These are phyloP conservation scores for Synergus laeviventris DNA, from an alignment of 2,888 invertebrate genomes.

Conservation along the genomic window DNA sequence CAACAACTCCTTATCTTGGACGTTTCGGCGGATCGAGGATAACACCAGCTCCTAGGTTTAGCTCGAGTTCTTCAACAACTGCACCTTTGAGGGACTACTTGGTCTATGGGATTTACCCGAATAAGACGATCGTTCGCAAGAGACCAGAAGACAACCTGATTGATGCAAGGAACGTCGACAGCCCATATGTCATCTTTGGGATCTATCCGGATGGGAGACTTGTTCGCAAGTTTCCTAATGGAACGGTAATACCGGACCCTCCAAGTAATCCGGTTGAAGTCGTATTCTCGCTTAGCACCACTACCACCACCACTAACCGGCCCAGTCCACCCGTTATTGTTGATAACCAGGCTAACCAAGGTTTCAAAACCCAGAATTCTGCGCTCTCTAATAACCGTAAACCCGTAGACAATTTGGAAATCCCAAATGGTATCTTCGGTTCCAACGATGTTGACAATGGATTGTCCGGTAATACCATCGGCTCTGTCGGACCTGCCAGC, in stretches of 20 bases:
- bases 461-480: slow-evolving; percentile 70
- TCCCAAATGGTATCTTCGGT: slow-evolving; percentile 63
- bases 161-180: slow-evolving; percentile 83
- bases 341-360: slow-evolving; percentile 68
- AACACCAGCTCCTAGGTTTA: slow-evolving; percentile 69
- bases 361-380: slow-evolving; percentile 65
- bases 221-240: slow-evolving; percentile 88
- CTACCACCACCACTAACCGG: slow-evolving; percentile 72
- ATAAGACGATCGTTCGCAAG: slow-evolving; percentile 88
- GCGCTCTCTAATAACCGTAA: slow-evolving; percentile 67
- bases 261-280: slow-evolving; percentile 73
- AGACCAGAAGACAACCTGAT: slow-evolving; percentile 82
- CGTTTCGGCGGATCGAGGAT: slow-evolving; percentile 66
- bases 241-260: slow-evolving; percentile 85
- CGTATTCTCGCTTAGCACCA: slow-evolving; percentile 73
- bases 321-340: slow-evolving; percentile 59
- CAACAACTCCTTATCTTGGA: slow-evolving; percentile 60
- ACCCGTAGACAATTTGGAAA: slow-evolving; percentile 62
- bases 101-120: slow-evolving; percentile 86
- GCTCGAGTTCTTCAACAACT: slow-evolving; percentile 64
- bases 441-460: slow-evolving; percentile 69
- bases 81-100: slow-evolving; percentile 83
- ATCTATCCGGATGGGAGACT: slow-evolving; percentile 87
- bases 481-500: slow-evolving; percentile 62
- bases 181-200: slow-evolving; percentile 86